Base-by-base conservation (phyloP, 1,140 invertebrate species). In the Heliconius congener region DNA sequence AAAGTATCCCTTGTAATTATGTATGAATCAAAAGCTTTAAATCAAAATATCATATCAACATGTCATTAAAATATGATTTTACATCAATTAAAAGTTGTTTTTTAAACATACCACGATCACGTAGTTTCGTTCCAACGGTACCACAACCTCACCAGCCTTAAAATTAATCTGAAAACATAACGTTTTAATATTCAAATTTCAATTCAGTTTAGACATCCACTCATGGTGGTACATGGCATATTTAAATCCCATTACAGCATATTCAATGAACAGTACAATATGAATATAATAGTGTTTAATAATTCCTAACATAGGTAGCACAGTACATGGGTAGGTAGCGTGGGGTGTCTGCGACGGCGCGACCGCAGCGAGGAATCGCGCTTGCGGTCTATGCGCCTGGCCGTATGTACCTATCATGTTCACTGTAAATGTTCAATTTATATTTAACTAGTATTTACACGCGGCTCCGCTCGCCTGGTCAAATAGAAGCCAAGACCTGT, bases 331-430 rank as follows among this genome's bases (percentile, higher is more conserved):
- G n/a, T 60, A 30, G 60, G 27, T 66, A n/a, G 60, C 60, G 60
- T 30, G 55, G 55, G 74, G 74, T 66, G 57, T 70, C 74, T 66
- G 60, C 52, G 74, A 42, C 39, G 74, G n/a, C 16, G 60, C 60
- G 74, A 76, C 74, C 74, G 39, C 74, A 76, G 39, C 57, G 60
- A 70, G 74, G 74, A 70, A 76, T 76, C 57, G 34, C 60, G 57
- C 13, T 75, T 76, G 74, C 39, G 74, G 74, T 76, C 50, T 30
- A 23, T 39, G 18, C 27, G 60, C 74, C 74, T 39, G 23, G 74
- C 60, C 74, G 74, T 66, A 66, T 66, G 5, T 66, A 66, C 9
- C 60, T 66, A 66, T 66, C 60, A 66, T 66, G 27, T 66, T 5
- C 60, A 30, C n/a, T 13, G 27, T 66, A 66, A 66, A 66, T 66